These are phyloP conservation scores for Acanthosepion pharaonis DNA, from an alignment of 2,888 invertebrate genomes.

Conservation along the genomic window DNA sequence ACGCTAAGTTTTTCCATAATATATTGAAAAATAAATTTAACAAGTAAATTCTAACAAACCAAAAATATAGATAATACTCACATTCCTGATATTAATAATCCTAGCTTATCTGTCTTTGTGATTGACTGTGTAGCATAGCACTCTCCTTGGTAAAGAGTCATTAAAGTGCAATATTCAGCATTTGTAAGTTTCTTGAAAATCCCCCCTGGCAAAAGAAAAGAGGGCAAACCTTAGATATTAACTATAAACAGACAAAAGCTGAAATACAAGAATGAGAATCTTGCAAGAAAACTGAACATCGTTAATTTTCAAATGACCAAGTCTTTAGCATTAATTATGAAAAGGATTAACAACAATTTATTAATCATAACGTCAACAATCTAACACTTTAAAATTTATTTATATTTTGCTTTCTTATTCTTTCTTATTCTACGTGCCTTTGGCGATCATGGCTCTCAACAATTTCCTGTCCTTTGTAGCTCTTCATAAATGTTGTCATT, in stretches of 20 bases:
- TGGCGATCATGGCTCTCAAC: too few relatives aligned
- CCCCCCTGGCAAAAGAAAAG: constrained; percentile 76
- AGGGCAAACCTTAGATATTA: neutral
- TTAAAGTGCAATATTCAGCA: constrained; percentile 83
- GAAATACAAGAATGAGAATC: neutral
- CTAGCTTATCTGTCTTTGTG: constrained; percentile 86
- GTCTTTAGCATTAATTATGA: too few relatives aligned
- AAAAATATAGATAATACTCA: constrained; percentile 70
- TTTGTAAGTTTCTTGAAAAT: constrained; percentile 87
- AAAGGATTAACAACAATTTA: too few relatives aligned
- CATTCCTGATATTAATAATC: constrained; percentile 86
- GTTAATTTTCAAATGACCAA: too few relatives aligned
- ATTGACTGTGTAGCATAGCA: constrained; percentile 90
- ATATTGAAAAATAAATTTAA: too few relatives aligned
- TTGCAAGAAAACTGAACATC: neutral
- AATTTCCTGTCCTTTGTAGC: too few relatives aligned
- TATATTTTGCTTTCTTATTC: too few relatives aligned
- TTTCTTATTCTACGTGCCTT: too few relatives aligned
- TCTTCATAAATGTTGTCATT: too few relatives aligned
- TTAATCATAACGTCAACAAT: too few relatives aligned
- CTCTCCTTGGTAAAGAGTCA: constrained; percentile 88
- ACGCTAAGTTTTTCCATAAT: too few relatives aligned
- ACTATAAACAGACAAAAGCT: neutral
- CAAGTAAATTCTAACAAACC: neutral
- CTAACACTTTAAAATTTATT: too few relatives aligned